Evolutionary conservation across 2,888 invertebrate genomes (phyloP).

Genomic region (Kuschelorhynchus macadamiae): DNA sequence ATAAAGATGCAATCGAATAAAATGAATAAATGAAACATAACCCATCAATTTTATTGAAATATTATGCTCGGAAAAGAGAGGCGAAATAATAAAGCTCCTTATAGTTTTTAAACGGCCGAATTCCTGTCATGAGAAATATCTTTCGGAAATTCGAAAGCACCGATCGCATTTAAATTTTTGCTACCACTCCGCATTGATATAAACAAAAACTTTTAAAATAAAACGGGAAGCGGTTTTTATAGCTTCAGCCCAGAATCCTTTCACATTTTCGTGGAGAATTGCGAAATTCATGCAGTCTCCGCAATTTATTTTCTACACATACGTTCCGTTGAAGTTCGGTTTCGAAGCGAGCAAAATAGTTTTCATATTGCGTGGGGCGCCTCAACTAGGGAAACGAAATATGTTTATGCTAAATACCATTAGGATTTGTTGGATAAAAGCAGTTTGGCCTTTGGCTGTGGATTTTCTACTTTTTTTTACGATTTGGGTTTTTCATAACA

Average conservation of each 20-base stretch:
- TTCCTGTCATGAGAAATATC: conserved; percentile 20
- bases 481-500: too few species aligned
- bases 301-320: conserved; percentile 46
- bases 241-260: conserved; percentile 27
- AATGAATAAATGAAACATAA: too few species aligned
- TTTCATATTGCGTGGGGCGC: conserved; percentile 39
- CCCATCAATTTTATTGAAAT: too few species aligned
- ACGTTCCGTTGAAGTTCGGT: conserved; percentile 31
- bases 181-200: conserved; percentile 28
- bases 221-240: conserved; percentile 41
- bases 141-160: conserved; percentile 12
- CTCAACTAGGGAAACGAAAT: conserved; percentile 35
- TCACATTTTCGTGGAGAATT: conserved; percentile 36
- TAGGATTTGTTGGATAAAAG: conserved; percentile 24
- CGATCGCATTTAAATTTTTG: conserved; percentile 43
- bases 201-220: conserved; percentile 44
- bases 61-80: too few species aligned
- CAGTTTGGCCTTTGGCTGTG: conserved; percentile 14
- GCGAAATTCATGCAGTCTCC: conserved; percentile 48
- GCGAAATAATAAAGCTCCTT: too few species aligned
- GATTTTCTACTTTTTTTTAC: conserved; percentile 1
- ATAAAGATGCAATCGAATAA: too few species aligned
- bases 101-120: too few species aligned
- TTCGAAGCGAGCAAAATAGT: conserved; percentile 38
- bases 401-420: conserved; percentile 44